Evolutionary conservation across 2,888 invertebrate genomes (phyloP), one percentile per base, ranked within the genome.

Genomic region (Cylindroiulus punctatus): DNA sequence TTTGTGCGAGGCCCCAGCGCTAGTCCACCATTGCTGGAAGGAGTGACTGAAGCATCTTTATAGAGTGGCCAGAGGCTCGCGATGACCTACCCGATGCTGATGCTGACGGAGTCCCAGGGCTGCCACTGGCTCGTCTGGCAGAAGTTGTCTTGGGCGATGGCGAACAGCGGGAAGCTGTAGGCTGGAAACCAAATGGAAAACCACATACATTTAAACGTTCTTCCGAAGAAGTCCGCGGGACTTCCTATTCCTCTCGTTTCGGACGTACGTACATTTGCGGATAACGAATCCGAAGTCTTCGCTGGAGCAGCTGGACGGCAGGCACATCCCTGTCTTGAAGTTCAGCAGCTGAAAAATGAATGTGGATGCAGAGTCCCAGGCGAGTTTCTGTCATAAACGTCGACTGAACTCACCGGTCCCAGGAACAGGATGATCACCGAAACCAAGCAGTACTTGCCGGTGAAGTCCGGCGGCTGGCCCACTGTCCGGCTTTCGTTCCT

Each of bases 281-380:
- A 85, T n/a, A n/a, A 85, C 57, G 52, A 32, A n/a, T 22, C 57
- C 36, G 10, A 85, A 32, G 17, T 85, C 85, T 30, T 32, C 36
- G 32, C 40, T 42, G 42, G 32, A 57, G 40, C 85, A 85, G 10
- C 57, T 65, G 42, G 85, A 85, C 10, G 85, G 85, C 5, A 85
- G n/a, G 26, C 85, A 85, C 57, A 19, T 76, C 32, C 85, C 85
- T n/a, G 76, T 42, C 26, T 85, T 85, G 32, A 85, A 85, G n/a
- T 52, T 42, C 84, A 52, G 47, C 47, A 40, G 26, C 65, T 65
- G 26, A 65, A 65, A 65, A 65, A 65, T 26, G 22, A 65, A 65
- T 22, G 12, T 47, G 47, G 14, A 47, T 47, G 17, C 26, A 65
- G 26, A 17, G 47, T 47, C 47, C 3, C 47, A 47, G 17, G 1